These are phyloP conservation scores for Orchesella cincta DNA, from an alignment of 1,140 invertebrate genomes.

Conservation along the genomic window DNA sequence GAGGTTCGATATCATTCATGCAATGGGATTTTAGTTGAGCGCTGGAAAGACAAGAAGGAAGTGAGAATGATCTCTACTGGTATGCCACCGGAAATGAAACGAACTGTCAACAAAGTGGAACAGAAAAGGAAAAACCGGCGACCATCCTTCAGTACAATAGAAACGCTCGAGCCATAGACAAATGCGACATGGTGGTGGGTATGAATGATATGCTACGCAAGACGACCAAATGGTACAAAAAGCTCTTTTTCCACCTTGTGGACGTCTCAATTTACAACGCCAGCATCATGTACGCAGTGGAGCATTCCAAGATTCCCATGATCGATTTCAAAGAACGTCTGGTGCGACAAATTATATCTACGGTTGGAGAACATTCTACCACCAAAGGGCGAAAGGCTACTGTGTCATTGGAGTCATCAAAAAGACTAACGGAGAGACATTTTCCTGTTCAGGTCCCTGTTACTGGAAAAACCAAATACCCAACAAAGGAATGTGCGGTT, in stretches of 20 bases:
- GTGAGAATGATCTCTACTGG: not conserved
- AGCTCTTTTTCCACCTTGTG: conserved; percentile 53
- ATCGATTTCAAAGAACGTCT: not conserved
- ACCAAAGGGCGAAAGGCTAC: not conserved
- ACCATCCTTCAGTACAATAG: conserved; percentile 54
- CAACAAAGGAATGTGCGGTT: not conserved
- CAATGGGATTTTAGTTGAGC: not conserved
- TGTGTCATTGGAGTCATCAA: not conserved
- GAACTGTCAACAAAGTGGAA: not conserved
- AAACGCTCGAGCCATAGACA: conserved; percentile 55
- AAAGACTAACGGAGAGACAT: not conserved
- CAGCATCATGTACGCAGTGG: not conserved
- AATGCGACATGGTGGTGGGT: conserved; percentile 54
- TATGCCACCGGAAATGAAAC: not conserved
- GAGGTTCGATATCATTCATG: not conserved
- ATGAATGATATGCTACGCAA: conserved; percentile 52
- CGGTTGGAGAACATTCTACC: not conserved
- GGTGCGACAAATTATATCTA: not conserved
- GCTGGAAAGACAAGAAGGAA: not conserved
- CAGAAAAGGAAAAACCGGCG: conserved; percentile 51
- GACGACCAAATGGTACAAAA: conserved; percentile 56
- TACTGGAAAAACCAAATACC: not conserved
- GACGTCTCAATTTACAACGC: conserved; percentile 38
- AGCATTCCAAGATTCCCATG: not conserved
- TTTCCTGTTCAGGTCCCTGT: not conserved